Evolutionary conservation across 1,140 invertebrate species (phyloP).

Genomic region (Zeugodacus cucurbitae): DNA sequence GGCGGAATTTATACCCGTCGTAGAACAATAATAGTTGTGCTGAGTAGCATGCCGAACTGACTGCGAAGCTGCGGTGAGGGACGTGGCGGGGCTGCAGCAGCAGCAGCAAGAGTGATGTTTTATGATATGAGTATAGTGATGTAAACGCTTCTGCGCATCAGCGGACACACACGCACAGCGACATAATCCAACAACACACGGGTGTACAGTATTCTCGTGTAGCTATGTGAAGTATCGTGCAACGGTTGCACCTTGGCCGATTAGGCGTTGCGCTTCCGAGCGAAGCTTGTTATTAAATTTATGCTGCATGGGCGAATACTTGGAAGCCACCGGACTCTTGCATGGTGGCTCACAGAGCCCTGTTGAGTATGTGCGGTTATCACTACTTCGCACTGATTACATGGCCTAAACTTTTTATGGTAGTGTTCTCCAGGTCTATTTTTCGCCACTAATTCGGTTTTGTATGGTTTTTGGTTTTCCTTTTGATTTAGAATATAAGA

Average conservation of each 20-base stretch:
- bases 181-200: neutral
- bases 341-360: neutral
- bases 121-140: conserved; percentile 36
- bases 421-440: neutral
- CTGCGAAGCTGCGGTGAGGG: neutral
- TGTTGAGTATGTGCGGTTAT: neutral
- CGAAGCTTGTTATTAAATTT: conserved; percentile 22
- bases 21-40: conserved; percentile 25
- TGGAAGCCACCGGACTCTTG: neutral
- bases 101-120: conserved; percentile 32
- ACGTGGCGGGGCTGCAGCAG: neutral
- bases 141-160: conserved; percentile 38
- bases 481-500: neutral
- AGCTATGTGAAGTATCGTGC: neutral
- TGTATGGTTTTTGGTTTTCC: neutral
- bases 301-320: conserved; percentile 17
- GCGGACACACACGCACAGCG: conserved; percentile 12
- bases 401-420: neutral
- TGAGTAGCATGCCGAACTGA: neutral
- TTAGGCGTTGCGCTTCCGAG: conserved; percentile 33
- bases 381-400: conserved; percentile 18
- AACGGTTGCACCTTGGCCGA: conserved; percentile 26
- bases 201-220: neutral
- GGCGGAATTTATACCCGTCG: conserved; percentile 47
- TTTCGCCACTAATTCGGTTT: neutral